Percentiles rank a stretch among this genome's conserved stretches.
These are phyloP conservation scores for Nomada fabriciana DNA, from an alignment of 2,888 invertebrate genomes.

Conservation along the genomic window DNA sequence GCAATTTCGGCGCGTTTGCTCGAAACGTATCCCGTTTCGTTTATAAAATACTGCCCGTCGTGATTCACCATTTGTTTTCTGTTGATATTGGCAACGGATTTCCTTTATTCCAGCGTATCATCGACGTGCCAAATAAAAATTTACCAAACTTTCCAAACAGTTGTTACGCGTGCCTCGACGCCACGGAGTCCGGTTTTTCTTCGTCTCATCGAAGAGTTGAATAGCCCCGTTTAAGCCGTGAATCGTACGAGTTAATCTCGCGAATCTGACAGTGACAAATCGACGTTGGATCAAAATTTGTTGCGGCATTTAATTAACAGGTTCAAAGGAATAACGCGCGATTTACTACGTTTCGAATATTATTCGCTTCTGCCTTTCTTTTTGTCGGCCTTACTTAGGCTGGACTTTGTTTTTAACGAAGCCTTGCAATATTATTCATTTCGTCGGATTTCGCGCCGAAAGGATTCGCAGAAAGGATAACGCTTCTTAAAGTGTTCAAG, in stretches of 20 bases:
- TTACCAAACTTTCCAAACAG: too few relatives aligned
- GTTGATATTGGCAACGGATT: not conserved
- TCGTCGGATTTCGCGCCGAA: not conserved
- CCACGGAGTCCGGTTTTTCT: not conserved
- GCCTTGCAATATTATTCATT: not conserved
- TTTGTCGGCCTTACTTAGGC: not conserved
- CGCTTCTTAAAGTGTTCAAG: too few relatives aligned
- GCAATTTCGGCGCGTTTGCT: too few relatives aligned
- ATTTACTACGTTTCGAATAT: not conserved
- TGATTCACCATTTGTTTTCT: slow-evolving; percentile 1
- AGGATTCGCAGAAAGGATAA: too few relatives aligned
- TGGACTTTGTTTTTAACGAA: not conserved
- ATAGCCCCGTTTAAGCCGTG: slow-evolving; percentile 17
- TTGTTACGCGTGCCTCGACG: too few relatives aligned
- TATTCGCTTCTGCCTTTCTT: not conserved
- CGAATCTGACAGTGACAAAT: slow-evolving; percentile 34
- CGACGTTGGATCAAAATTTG: slow-evolving; percentile 10
- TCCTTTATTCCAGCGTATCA: too few relatives aligned
- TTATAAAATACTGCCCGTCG: not conserved
- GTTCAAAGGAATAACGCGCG: not conserved
- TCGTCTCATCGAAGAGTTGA: slow-evolving; percentile 14
- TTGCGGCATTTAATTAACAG: not conserved
- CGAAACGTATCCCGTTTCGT: too few relatives aligned
- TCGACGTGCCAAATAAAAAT: too few relatives aligned
- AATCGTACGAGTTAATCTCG: slow-evolving; percentile 12